Evolutionary conservation across 2,113 vertebrate genomes (phyloP).

Genomic region (Scytalopus superciliaris): DNA sequence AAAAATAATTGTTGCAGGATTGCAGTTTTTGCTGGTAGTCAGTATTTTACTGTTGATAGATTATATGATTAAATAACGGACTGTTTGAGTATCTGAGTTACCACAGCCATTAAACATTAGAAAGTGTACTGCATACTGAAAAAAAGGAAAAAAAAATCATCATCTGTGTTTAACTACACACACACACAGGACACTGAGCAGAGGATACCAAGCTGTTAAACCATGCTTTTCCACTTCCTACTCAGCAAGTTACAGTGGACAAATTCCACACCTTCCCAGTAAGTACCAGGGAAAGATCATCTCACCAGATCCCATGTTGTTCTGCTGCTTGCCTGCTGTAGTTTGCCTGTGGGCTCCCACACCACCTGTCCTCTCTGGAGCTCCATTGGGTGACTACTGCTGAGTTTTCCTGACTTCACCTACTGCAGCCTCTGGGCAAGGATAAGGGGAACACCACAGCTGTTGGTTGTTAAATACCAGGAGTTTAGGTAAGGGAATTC

Average conservation of each 20-base stretch:
- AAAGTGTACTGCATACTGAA: not conserved
- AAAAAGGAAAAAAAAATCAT: not conserved
- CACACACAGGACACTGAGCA: not conserved
- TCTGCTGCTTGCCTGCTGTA: not conserved
- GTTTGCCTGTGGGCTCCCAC: fast-evolving
- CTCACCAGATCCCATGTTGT: fast-evolving
- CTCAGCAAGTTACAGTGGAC: not conserved
- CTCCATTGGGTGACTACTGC: fast-evolving
- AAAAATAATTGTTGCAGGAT: not conserved
- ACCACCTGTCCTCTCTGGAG: not conserved
- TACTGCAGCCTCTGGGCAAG: not conserved
- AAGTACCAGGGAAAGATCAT: not conserved
- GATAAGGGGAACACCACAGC: not conserved
- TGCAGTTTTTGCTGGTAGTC: not conserved
- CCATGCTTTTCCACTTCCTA: fast-evolving
- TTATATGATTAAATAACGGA: not conserved
- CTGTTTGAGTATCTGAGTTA: not conserved
- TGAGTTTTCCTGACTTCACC: not conserved
- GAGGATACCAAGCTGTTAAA: not conserved
- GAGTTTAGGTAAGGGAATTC: fast-evolving
- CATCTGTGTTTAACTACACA: not conserved
- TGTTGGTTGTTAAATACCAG: no score
- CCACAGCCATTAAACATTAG: not conserved
- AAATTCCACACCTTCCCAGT: fast-evolving
- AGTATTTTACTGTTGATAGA: not conserved